These are phyloP conservation scores for Limonius californicus DNA, from an alignment of 1,140 invertebrate genomes.

Conservation along the genomic window DNA sequence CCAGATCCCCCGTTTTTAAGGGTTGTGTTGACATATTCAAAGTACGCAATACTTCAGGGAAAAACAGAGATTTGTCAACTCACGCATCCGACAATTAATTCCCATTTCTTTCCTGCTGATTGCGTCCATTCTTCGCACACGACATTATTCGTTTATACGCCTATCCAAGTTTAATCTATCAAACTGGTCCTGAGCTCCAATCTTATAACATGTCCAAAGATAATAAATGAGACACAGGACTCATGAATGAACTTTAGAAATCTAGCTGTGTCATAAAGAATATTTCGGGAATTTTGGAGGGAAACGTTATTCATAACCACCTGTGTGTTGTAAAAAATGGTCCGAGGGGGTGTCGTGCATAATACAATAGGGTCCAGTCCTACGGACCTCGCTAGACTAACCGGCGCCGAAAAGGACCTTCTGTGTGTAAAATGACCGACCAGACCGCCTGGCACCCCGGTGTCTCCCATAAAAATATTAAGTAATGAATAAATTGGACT, in stretches of 20 bases:
- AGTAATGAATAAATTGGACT: conserved; percentile 4
- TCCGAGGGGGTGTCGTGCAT: not conserved
- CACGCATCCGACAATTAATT: conserved; percentile 8
- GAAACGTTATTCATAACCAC: conserved; percentile 1
- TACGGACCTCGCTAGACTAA: not conserved
- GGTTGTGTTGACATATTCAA: too few relatives aligned
- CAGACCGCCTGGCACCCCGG: conserved; percentile 7
- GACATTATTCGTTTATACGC: conserved; percentile 16
- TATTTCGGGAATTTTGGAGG: conserved; percentile 3
- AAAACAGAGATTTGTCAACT: conserved; percentile 1
- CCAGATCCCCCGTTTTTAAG: too few relatives aligned
- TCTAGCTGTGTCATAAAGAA: conserved; percentile 4
- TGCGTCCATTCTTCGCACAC: conserved; percentile 1
- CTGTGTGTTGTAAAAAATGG: conserved; percentile 13
- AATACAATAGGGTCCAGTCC: not conserved
- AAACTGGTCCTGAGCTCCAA: not conserved
- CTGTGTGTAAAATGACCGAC: not conserved
- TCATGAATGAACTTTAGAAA: conserved; percentile 16
- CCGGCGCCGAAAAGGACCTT: conserved; percentile 7
- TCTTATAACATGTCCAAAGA: conserved; percentile 3
- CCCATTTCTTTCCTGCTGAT: not conserved
- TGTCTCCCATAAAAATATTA: not conserved
- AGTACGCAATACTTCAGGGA: too few relatives aligned
- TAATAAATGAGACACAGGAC: conserved; percentile 6
- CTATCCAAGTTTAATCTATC: conserved; percentile 14